phyloP scores from a whole-genome alignment of 2,113 vertebrate genomes.

The Machaerirhynchus nigripectus region DNA sequence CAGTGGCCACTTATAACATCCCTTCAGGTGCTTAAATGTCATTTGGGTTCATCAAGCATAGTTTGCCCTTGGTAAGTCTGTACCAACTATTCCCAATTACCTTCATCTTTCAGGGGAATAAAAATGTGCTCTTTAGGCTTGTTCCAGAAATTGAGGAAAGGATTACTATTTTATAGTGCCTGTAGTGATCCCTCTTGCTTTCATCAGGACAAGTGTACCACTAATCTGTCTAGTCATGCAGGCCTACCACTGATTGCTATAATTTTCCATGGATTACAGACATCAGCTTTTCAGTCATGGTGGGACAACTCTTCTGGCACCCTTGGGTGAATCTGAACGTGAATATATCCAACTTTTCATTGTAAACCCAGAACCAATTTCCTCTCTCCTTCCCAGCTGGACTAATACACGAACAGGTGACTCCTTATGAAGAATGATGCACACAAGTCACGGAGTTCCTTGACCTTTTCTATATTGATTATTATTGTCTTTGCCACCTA shows the following conservation, averaged over 20 bases:
- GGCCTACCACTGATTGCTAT: neutral
- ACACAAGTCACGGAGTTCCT: neutral
- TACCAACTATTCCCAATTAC: neutral
- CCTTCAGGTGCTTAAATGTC: neutral
- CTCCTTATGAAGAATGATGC: neutral
- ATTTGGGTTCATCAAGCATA: neutral
- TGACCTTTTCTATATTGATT: neutral
- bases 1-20: neutral
- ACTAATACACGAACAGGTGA: neutral
- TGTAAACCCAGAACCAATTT: neutral
- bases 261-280: neutral
- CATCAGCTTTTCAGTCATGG: neutral
- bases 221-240: neutral
- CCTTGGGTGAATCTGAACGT: neutral
- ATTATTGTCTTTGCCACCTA: neutral
- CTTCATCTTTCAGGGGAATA: neutral
- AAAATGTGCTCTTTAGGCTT: neutral
- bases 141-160: neutral
- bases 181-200: neutral
- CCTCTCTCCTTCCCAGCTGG: neutral
- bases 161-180: neutral
- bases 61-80: neutral
- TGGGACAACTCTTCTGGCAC: neutral
- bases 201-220: neutral
- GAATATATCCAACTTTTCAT: neutral